These are phyloP conservation scores for Cynopterus sphinx DNA, from an alignment of 2,797 vertebrate genomes.

Conservation along the genomic window DNA sequence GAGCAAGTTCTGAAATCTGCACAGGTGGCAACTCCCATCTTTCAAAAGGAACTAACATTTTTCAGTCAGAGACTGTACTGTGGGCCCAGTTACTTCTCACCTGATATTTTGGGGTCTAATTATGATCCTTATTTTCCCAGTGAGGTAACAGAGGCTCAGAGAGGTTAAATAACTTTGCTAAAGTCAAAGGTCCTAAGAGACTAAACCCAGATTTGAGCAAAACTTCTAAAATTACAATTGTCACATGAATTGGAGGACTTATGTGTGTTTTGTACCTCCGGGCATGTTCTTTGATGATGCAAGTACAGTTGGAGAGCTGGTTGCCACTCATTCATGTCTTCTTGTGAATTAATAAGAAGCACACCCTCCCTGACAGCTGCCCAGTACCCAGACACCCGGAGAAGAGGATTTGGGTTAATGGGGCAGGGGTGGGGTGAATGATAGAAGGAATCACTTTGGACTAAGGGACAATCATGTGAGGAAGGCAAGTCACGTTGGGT, in stretches of 20 bases:
- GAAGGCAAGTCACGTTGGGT: not conserved
- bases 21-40: not conserved
- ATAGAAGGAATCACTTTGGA: not conserved
- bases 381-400: not conserved
- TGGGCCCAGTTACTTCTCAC: not conserved
- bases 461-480: not conserved
- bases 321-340: not conserved
- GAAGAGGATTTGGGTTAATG: not conserved
- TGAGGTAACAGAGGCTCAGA: not conserved
- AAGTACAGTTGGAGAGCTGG: not conserved
- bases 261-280: not conserved
- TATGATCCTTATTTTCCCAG: not conserved
- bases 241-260: not conserved
- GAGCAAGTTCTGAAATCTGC: not conserved
- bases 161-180: slow-evolving; percentile 13
- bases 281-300: not conserved
- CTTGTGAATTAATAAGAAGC: not conserved
- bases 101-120: not conserved
- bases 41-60: not conserved
- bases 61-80: not conserved
- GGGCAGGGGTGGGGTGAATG: rapidly evolving
- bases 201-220: slow-evolving; percentile 5
- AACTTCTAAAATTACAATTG: not conserved
- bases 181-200: slow-evolving; percentile 18
- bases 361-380: not conserved